Conservation (phyloP, 2,113 vertebrate genomes). For the Bubo scandiacus region DNA sequence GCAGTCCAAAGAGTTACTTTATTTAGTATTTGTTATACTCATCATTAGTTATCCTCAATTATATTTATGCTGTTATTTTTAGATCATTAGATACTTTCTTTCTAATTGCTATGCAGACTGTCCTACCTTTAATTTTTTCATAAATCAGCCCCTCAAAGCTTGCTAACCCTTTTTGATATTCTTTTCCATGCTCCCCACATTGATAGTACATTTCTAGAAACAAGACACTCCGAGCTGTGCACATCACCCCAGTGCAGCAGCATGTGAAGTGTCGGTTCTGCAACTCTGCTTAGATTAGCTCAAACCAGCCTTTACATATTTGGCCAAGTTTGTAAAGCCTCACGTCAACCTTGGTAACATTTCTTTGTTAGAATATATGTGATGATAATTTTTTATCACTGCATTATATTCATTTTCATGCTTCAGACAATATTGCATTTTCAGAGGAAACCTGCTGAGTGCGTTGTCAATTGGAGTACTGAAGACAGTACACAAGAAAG, state of each 20-base stretch:
- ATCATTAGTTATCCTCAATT: not conserved
- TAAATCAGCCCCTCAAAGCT: not conserved
- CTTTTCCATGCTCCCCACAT: not conserved
- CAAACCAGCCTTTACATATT: not conserved
- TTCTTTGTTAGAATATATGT: not conserved
- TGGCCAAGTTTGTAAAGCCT: not conserved
- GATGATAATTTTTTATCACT: not conserved
- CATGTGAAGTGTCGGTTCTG: not conserved
- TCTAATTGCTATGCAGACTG: not conserved
- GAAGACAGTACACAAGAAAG: not conserved
- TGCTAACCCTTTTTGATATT: not conserved
- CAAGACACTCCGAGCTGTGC: not conserved
- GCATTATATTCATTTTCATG: not conserved
- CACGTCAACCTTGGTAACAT: not conserved
- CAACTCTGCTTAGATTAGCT: not conserved
- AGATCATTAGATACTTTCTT: not conserved
- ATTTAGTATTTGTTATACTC: not conserved
- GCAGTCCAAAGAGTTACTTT: not conserved
- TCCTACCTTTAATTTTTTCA: not conserved
- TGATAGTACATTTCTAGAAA: not conserved
- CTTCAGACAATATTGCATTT: not conserved
- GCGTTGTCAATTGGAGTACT: not conserved
- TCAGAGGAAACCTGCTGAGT: not conserved
- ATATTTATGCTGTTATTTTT: not conserved
- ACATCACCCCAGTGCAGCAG: not conserved